phyloP scores from a whole-genome alignment of 1,140 invertebrate species.

The Listronotus oregonensis region DNA sequence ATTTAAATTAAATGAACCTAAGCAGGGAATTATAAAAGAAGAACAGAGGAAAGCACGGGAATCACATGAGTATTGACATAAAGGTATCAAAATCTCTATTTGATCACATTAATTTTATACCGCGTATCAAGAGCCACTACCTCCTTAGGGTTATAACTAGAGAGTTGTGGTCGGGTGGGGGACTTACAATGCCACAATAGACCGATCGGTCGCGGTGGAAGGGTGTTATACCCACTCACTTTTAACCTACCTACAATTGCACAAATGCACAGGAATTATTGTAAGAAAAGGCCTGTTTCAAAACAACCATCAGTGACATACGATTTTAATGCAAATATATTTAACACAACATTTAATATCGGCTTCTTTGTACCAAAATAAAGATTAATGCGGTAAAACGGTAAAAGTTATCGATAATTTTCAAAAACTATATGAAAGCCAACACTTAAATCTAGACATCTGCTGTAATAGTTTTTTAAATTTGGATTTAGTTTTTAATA shows the following conservation, averaged over 20 bases:
- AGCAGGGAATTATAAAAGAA: background rate
- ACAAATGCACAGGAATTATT: constrained; percentile 50
- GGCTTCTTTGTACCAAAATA: constrained; percentile 44
- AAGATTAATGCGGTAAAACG: constrained; percentile 44
- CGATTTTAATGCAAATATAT: constrained; percentile 48
- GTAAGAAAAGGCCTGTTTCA: constrained; percentile 35
- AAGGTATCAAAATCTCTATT: constrained; percentile 33
- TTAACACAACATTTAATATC: constrained; percentile 52
- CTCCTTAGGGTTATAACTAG: constrained; percentile 38
- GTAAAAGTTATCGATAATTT: too few species aligned
- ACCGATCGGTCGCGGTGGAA: too few species aligned
- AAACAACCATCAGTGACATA: constrained; percentile 41
- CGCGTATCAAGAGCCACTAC: constrained; percentile 20
- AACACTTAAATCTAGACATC: too few species aligned
- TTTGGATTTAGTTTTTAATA: too few species aligned
- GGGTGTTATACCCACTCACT: too few species aligned
- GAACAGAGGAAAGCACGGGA: constrained; percentile 43
- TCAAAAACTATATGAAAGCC: too few species aligned
- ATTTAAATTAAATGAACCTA: background rate
- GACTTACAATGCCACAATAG: constrained; percentile 43
- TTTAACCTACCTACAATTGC: too few species aligned
- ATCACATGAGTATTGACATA: constrained; percentile 33
- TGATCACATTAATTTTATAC: constrained; percentile 45
- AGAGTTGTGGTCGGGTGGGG: constrained; percentile 49
- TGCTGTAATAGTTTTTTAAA: too few species aligned